Conservation (phyloP, 2,113 vertebrate genomes). For the Bufo bufo region DNA sequence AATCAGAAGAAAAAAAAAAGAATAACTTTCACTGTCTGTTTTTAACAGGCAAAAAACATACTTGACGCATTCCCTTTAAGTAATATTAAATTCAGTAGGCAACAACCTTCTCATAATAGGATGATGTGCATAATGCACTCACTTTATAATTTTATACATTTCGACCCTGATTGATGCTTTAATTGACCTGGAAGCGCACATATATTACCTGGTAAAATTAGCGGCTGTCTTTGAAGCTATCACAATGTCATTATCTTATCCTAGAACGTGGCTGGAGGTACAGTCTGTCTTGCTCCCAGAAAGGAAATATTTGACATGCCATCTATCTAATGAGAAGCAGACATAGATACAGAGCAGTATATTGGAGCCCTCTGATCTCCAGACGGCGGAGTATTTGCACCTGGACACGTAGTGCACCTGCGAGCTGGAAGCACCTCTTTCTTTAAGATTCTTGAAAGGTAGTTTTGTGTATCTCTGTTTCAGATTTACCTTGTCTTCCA, state of each 20-base stretch:
- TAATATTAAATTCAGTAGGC: no score
- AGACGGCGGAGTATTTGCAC: constrained; percentile 53
- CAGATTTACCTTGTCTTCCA: constrained; percentile 1
- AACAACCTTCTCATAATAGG: no score
- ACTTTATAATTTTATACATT: no score
- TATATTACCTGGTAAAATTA: not conserved
- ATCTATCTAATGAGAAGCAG: constrained; percentile 50
- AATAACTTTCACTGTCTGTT: no score
- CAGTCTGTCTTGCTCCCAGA: not conserved
- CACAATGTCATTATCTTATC: not conserved
- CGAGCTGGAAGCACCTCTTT: constrained; percentile 11
- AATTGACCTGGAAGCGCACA: no score
- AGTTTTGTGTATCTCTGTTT: constrained; percentile 44
- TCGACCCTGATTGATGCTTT: no score
- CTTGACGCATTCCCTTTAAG: no score
- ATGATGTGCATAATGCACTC: no score
- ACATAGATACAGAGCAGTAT: constrained; percentile 47
- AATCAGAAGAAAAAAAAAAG: no score
- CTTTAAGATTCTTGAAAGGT: constrained; percentile 32
- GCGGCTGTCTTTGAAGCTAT: not conserved
- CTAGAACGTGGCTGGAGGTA: not conserved
- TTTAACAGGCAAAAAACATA: no score
- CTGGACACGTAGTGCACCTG: constrained; percentile 52
- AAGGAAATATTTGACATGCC: constrained; percentile 53
- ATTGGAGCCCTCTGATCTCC: constrained; percentile 52